Evolutionary conservation across 2,113 vertebrate genomes (phyloP).

Genomic region (Indicator maculatus): DNA sequence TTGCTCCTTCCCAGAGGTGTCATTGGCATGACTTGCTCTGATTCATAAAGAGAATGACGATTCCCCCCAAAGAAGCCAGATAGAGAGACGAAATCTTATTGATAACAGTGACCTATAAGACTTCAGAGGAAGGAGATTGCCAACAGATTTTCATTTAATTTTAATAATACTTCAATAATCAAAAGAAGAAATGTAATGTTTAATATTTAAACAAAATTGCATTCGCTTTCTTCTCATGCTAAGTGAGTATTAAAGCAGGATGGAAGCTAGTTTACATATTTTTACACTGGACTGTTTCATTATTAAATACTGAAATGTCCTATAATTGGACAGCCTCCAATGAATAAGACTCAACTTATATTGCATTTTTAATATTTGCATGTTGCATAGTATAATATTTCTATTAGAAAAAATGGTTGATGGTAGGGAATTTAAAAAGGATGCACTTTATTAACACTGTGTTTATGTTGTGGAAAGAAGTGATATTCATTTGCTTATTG

Average conservation of each 20-base stretch:
- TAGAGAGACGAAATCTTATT: background rate
- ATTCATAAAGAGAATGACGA: background rate
- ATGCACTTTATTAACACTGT: slow-evolving; percentile 50
- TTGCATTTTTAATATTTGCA: slow-evolving; percentile 73
- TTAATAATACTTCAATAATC: slow-evolving; percentile 70
- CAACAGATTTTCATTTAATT: slow-evolving; percentile 61
- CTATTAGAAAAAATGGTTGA: slow-evolving; percentile 62
- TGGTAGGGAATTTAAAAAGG: slow-evolving; percentile 41
- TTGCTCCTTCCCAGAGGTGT: background rate
- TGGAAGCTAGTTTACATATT: slow-evolving; percentile 74
- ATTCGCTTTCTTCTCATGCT: slow-evolving; percentile 66
- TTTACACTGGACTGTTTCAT: slow-evolving; percentile 72
- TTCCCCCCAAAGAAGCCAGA: background rate
- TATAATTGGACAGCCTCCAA: slow-evolving; percentile 68
- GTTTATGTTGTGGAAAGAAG: slow-evolving; percentile 1
- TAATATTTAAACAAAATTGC: slow-evolving; percentile 72
- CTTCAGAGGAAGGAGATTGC: background rate
- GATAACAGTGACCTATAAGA: background rate
- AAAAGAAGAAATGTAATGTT: slow-evolving; percentile 69
- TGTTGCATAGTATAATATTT: slow-evolving; percentile 70
- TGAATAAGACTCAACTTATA: slow-evolving; percentile 69
- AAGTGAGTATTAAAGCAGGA: slow-evolving; percentile 73
- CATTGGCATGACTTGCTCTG: background rate
- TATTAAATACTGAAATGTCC: slow-evolving; percentile 75
- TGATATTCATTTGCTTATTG: background rate